These are phyloP conservation scores for Vireo griseus DNA, from an alignment of 2,797 vertebrate species.

Conservation along the genomic window DNA sequence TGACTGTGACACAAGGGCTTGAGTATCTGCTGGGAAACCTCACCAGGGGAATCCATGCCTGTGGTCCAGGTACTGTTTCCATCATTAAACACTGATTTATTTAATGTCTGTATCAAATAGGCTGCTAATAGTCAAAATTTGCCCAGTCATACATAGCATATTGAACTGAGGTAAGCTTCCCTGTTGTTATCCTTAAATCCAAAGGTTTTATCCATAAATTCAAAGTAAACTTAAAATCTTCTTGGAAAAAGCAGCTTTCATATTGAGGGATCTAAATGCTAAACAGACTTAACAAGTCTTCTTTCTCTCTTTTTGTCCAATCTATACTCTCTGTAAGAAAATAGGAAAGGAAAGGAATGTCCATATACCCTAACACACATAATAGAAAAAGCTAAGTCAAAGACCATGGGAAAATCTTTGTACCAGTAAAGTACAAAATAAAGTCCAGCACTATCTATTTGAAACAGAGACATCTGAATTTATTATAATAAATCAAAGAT, in stretches of 20 bases:
- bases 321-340: not conserved
- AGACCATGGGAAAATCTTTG: not conserved
- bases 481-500: not conserved
- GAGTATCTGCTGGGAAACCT: not conserved
- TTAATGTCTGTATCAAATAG: not conserved
- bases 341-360: not conserved
- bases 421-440: not conserved
- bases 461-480: not conserved
- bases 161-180: not conserved
- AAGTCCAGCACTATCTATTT: not conserved
- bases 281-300: not conserved
- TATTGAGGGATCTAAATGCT: not conserved
- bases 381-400: not conserved
- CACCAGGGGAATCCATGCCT: not conserved
- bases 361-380: not conserved
- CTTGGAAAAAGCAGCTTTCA: not conserved
- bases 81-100: not conserved
- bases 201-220: not conserved
- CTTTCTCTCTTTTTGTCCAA: not conserved
- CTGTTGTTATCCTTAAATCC: not conserved
- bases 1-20: not conserved
- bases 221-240: not conserved
- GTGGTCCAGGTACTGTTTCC: not conserved
- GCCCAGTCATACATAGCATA: not conserved
- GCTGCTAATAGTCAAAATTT: not conserved